A percentile compares a stretch with the other conserved stretches of the same genome.
These are phyloP conservation scores for Callocephalon fimbriatum DNA, from an alignment of 2,113 vertebrate species.

Conservation along the genomic window DNA sequence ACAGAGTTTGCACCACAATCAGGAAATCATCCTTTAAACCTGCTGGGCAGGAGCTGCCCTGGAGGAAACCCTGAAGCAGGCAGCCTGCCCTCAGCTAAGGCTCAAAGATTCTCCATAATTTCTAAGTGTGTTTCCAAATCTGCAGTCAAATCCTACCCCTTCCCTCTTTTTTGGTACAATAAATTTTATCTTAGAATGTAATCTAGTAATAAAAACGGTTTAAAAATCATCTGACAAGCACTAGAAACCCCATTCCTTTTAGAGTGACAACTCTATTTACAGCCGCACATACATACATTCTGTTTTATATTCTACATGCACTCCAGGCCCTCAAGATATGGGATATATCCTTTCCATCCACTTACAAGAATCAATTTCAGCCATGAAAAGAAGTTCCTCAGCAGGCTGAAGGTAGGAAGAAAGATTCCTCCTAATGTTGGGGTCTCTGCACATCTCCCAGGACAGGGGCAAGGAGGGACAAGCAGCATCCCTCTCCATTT, in stretches of 20 bases:
- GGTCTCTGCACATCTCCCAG: not conserved
- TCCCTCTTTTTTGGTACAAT: constrained; percentile 43
- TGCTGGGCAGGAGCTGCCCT: not conserved
- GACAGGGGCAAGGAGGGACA: rapidly evolving
- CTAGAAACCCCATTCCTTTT: constrained; percentile 42
- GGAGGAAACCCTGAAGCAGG: not conserved
- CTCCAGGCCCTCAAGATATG: constrained; percentile 8
- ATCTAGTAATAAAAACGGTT: constrained; percentile 69
- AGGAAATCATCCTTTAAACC: not conserved
- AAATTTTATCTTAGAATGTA: constrained; percentile 62
- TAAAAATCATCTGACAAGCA: constrained; percentile 62
- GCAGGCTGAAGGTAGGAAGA: not conserved
- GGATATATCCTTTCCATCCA: constrained; percentile 13
- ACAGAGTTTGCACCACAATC: not conserved
- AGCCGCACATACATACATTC: not conserved
- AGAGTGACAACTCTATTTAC: constrained; percentile 64
- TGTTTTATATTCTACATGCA: not conserved
- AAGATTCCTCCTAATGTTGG: rapidly evolving
- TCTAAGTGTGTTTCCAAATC: constrained; percentile 36
- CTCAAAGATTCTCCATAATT: constrained; percentile 7
- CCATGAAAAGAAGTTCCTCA: not conserved
- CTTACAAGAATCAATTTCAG: constrained; percentile 7
- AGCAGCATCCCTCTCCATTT: rapidly evolving
- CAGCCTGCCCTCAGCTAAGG: not conserved
- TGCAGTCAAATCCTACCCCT: constrained; percentile 43